These are phyloP conservation scores for Amblyopsis hoosieri DNA, from an alignment of 2,797 vertebrate species.

Conservation along the genomic window DNA sequence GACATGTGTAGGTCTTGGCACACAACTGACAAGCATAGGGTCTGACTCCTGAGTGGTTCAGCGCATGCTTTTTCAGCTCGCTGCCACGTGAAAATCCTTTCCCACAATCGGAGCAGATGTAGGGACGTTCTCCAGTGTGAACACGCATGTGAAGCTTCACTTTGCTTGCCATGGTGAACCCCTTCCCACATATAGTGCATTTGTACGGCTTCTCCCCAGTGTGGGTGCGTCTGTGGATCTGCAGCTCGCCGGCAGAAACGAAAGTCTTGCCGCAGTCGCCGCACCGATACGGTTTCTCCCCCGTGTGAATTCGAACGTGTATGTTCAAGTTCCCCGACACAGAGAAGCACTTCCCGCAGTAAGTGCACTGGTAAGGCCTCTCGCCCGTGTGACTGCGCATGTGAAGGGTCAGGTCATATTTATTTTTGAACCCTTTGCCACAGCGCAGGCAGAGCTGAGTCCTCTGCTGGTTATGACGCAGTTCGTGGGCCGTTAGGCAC, in stretches of 20 bases:
- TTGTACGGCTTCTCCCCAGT: constrained; percentile 58
- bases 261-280: constrained; percentile 55
- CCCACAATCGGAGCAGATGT: constrained; percentile 53
- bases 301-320: constrained; percentile 54
- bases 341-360: constrained; percentile 55
- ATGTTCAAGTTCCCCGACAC: constrained; percentile 54
- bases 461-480: constrained; percentile 46
- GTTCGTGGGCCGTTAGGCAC: constrained; percentile 38
- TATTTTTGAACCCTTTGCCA: constrained; percentile 53
- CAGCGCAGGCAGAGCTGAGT: constrained; percentile 45
- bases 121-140: constrained; percentile 57
- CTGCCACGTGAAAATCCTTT: constrained; percentile 48
- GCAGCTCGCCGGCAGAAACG: constrained; percentile 52
- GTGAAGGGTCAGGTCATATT: constrained; percentile 45
- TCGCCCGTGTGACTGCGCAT: constrained; percentile 60
- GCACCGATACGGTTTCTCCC: constrained; percentile 58
- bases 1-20: constrained; percentile 52
- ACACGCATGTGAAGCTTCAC: constrained; percentile 52
- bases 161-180: constrained; percentile 55
- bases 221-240: constrained; percentile 61
- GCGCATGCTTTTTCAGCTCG: constrained; percentile 54
- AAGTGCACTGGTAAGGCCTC: constrained; percentile 56
- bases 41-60: constrained; percentile 52
- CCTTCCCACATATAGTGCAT: constrained; percentile 42
- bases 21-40: constrained; percentile 53